These are phyloP conservation scores for Phylloscopus trochiloides DNA, from an alignment of 2,113 vertebrate species.

Conservation along the genomic window DNA sequence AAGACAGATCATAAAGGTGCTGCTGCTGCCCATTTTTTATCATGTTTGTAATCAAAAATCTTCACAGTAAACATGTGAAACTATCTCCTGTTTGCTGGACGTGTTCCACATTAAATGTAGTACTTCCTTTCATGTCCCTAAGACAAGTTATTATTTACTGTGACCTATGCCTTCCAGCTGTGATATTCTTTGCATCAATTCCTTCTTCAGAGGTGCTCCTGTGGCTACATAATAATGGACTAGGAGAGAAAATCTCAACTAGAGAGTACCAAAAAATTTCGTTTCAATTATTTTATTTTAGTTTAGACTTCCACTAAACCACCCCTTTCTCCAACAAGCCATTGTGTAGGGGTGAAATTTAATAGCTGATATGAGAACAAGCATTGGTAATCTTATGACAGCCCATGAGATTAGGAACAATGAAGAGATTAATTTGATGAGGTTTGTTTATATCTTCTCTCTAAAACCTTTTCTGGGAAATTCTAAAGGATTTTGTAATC, in stretches of 20 bases:
- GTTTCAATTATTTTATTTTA: background rate
- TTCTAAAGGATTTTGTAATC: conserved; percentile 45
- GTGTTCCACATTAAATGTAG: background rate
- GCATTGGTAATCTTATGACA: conserved; percentile 82
- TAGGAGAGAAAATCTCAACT: background rate
- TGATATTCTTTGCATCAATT: background rate
- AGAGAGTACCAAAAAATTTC: background rate
- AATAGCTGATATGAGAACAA: conserved; percentile 79
- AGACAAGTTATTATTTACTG: background rate
- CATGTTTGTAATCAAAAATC: background rate
- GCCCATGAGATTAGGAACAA: conserved; percentile 80
- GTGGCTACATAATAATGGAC: background rate
- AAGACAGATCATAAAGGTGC: background rate
- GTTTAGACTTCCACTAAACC: background rate
- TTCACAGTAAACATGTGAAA: background rate
- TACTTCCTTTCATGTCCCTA: background rate
- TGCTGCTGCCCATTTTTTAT: background rate
- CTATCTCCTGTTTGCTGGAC: background rate
- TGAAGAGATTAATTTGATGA: conserved; percentile 83
- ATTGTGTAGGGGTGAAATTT: conserved; percentile 67
- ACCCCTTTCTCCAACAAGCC: background rate
- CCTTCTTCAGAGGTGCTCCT: background rate
- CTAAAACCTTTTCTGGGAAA: conserved; percentile 78
- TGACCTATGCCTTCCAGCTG: background rate
- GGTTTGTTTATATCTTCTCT: conserved; percentile 80